A percentile compares a stretch with the other conserved stretches of the same genome.
Conservation (phyloP, 2,797 vertebrate species). For the Nyctalus aviator region DNA sequence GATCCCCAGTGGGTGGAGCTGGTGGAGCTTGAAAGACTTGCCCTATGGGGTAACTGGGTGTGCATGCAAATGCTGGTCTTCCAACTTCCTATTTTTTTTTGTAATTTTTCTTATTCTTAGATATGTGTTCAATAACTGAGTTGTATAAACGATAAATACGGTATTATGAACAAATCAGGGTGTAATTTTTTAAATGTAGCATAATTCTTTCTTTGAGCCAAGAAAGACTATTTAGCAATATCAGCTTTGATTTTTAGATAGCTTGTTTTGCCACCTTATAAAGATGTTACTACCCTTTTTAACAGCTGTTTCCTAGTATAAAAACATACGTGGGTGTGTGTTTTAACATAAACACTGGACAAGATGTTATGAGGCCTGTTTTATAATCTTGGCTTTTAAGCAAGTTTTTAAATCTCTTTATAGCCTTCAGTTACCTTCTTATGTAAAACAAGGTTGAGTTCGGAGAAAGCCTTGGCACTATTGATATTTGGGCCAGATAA, state of each 20-base stretch:
- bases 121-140: not conserved
- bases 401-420: slow-evolving; percentile 34
- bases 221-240: not conserved
- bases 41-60: not conserved
- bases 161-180: slow-evolving; percentile 21
- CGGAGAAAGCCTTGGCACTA: not conserved
- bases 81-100: not conserved
- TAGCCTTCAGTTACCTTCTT: slow-evolving; percentile 27
- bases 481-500: not conserved
- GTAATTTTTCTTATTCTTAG: slow-evolving; percentile 46
- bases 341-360: slow-evolving; percentile 51
- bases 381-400: slow-evolving; percentile 49
- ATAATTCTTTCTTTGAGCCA: slow-evolving; percentile 47
- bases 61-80: not conserved
- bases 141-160: slow-evolving; percentile 20
- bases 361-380: slow-evolving; percentile 34
- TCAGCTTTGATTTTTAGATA: slow-evolving; percentile 46
- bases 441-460: slow-evolving; percentile 23
- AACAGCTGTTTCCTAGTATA: slow-evolving; percentile 28
- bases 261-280: slow-evolving; percentile 38
- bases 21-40: slow-evolving; percentile 2
- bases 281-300: slow-evolving; percentile 26
- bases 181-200: slow-evolving; percentile 36
- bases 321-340: not conserved
- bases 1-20: not conserved